Evolutionary conservation across 2,113 vertebrate genomes (phyloP), one percentile per base, ranked within the genome.

Genomic region (Sceloporus undulatus): DNA sequence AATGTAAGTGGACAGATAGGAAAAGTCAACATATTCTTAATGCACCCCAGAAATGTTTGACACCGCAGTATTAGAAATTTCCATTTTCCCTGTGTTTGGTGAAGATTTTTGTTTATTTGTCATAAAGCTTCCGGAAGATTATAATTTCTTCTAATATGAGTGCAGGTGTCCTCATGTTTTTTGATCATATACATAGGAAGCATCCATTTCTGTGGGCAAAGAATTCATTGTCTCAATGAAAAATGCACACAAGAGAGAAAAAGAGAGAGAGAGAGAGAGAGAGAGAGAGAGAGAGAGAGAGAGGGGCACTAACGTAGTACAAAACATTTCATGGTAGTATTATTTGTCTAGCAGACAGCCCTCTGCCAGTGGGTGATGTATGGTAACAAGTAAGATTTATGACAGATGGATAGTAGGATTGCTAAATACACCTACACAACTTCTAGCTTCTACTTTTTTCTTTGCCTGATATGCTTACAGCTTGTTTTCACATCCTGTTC

Each of bases 321-420:
- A 90, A 93, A 95, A 95, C 94, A 91, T 91, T 94, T 95, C 92
- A 85, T 90, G 94, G 94, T 94, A 94, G 94, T 93, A 48, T 94
- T 92, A 93, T 88, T 88, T 25, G 90, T 94, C 94, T 92, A 94
- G 94, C 94, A 95, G 91, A 90, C 90, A 92, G 91, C 90, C 62
- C 75, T 94, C 91, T 95, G 92, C 93, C 93, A 90, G 94, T 95
- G 94, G 95, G 94, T 95, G 94, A 95, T 95, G 92, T 95, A 92
- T 93, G 94, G 94, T 93, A 95, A 94, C 94, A 94, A 94, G 87
- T 91, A 92, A 94, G 94, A 90, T 93, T 92, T 91, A 88, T 94
- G 93, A 94, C 95, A 96, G 95, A 96, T 95, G 95, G 95, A 93
- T 92, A 89, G 94, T 96, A 93, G 95, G 94, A 95, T 89, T 96